Conservation (phyloP, 2,113 vertebrate genomes). For the Scomber scombrus region DNA sequence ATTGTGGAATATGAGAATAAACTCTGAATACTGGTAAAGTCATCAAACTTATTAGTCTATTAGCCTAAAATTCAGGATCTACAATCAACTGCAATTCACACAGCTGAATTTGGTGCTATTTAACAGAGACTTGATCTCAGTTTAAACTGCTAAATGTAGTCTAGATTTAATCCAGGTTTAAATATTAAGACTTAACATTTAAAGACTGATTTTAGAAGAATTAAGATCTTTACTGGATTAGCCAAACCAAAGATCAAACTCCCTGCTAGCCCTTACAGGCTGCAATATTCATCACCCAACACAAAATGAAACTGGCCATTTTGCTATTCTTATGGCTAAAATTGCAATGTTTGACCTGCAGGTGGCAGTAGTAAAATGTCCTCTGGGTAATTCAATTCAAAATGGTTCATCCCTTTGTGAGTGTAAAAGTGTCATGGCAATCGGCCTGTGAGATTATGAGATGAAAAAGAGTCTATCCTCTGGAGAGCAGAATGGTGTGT, state of each 20-base stretch:
- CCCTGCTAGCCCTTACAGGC: no score
- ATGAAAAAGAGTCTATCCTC: no score
- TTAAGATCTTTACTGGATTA: background rate
- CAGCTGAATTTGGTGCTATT: background rate
- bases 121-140: background rate
- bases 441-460: background rate
- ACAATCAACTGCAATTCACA: background rate
- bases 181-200: background rate
- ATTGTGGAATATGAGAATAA: background rate
- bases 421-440: background rate
- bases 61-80: background rate
- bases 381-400: no score
- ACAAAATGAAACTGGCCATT: background rate
- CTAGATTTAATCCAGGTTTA: background rate
- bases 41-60: background rate
- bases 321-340: no score
- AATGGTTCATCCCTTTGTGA: background rate
- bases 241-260: background rate
- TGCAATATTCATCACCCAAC: background rate
- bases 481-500: no score
- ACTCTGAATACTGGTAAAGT: background rate
- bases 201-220: background rate
- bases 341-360: no score
- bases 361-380: no score
- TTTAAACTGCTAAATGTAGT: background rate